Evolutionary conservation across 2,797 vertebrate genomes (phyloP).

Genomic region (Pseudopleuronectes americanus): DNA sequence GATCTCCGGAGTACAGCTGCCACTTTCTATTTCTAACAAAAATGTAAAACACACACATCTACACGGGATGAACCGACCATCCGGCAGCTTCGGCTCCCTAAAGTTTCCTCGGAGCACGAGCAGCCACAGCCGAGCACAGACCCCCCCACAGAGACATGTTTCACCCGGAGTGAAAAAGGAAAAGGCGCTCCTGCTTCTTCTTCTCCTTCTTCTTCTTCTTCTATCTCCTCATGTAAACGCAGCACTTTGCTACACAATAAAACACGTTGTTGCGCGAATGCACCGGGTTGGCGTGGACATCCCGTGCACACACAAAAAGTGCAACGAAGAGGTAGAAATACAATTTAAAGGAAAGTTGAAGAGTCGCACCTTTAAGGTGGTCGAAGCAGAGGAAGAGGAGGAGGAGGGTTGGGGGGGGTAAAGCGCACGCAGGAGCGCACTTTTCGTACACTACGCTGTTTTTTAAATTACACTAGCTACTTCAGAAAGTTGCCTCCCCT

Average conservation of each 20-base stretch:
- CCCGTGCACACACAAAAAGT: slow-evolving; percentile 24
- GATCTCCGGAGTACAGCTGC: neutral
- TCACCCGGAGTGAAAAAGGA: neutral
- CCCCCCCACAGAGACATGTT: neutral
- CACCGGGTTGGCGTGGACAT: slow-evolving; percentile 1
- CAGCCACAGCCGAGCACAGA: neutral
- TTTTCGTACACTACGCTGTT: slow-evolving; percentile 60
- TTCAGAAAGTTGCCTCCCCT: slow-evolving; percentile 82
- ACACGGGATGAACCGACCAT: neutral
- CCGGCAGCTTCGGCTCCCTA: neutral
- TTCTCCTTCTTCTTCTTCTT: neutral
- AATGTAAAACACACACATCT: neutral
- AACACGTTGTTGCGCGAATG: neutral
- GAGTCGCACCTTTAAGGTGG: slow-evolving; percentile 62
- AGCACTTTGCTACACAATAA: neutral
- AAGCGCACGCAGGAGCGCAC: slow-evolving; percentile 47
- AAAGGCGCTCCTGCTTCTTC: neutral
- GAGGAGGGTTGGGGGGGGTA: slow-evolving; percentile 5
- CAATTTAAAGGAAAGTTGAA: slow-evolving; percentile 60
- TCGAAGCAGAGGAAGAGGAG: slow-evolving; percentile 45
- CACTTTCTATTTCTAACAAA: neutral
- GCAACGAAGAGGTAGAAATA: slow-evolving; percentile 10
- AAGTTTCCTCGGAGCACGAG: neutral
- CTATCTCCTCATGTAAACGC: neutral
- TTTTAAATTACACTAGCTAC: slow-evolving; percentile 76